Base-by-base conservation (phyloP, 30 jellyfish, hydroid and myxozoan genomes). In the Cassiopea andromeda region DNA sequence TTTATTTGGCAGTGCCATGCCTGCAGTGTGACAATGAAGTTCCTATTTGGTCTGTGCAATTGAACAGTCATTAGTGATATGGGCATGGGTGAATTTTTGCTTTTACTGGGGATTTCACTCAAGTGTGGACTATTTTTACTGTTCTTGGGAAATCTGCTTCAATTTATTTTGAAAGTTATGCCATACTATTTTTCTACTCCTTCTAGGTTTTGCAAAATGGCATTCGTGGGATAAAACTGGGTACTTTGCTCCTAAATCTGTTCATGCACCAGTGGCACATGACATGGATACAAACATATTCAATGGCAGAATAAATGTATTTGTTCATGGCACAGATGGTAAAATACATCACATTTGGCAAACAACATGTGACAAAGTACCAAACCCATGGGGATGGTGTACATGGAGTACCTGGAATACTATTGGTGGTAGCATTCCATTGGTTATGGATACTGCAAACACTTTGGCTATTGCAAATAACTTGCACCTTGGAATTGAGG, bases 381-480 rank as follows among this genome's bases (percentile, higher is more conserved):
- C 99, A 27, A 96, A 96, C 81, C 99, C 99, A 1, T 96, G 99
- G 99, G 99, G 99, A 17, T 96, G 99, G 99, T 96, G 99, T 82
- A 96, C 99, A 45, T 96, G 99, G 99, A 92, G 99, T 58, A 79
- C 94, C 1, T 96, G 99, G 99, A 82, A 96, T 64, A 89, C 89
- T 44, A 91, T 96, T 73, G 97, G 96, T 47, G 90, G 81, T 12
- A 74, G 69, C 44, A 66, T 91, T 13, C 98, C 98, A 2, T 16
- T 44, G n/a, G 88, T 75, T 1, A 57, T 73, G 86, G 70, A 80
- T 14, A 91, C 76, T 1, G 91, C 95, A 1, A 92, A 88, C 50
- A 84, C 97, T 15, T 67, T 96, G 49, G 85, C 95, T 66, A 89
- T 89, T 91, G 99, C 97, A 15, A 85, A 91, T 80, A 96, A 96